These are phyloP conservation scores for Julus scanicus DNA, from an alignment of 2,888 invertebrate genomes.

Conservation along the genomic window DNA sequence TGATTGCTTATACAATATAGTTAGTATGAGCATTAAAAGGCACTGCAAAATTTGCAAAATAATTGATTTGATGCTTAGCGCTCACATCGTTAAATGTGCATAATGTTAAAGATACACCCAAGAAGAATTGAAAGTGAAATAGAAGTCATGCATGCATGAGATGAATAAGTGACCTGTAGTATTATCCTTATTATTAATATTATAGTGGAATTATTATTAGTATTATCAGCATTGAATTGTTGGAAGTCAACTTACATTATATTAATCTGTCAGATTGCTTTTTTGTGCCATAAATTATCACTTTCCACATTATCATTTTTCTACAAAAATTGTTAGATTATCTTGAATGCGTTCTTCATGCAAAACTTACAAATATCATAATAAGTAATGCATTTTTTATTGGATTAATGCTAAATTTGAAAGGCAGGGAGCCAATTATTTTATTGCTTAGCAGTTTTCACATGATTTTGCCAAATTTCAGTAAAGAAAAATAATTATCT, in stretches of 20 bases:
- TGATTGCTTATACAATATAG: not conserved
- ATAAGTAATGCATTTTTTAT: not conserved
- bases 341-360: not conserved
- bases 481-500: not conserved
- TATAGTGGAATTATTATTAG: not conserved
- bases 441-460: not conserved
- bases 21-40: constrained; percentile 31
- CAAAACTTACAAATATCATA: not conserved
- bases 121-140: not conserved
- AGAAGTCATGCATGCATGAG: constrained; percentile 17
- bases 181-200: not conserved
- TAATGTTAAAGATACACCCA: constrained; percentile 29
- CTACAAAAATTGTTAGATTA: not conserved
- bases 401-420: not conserved
- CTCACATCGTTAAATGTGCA: constrained; percentile 15
- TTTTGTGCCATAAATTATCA: not conserved
- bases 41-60: constrained; percentile 29
- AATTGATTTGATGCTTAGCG: constrained; percentile 15
- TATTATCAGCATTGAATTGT: not conserved
- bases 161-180: not conserved
- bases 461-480: not conserved
- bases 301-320: not conserved
- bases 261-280: constrained; percentile 32
- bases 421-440: not conserved
- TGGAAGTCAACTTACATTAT: constrained; percentile 3